A percentile compares a stretch with the other conserved stretches of the same genome.
Conservation (phyloP, 2,797 vertebrate genomes). For the Coilia nasus region DNA sequence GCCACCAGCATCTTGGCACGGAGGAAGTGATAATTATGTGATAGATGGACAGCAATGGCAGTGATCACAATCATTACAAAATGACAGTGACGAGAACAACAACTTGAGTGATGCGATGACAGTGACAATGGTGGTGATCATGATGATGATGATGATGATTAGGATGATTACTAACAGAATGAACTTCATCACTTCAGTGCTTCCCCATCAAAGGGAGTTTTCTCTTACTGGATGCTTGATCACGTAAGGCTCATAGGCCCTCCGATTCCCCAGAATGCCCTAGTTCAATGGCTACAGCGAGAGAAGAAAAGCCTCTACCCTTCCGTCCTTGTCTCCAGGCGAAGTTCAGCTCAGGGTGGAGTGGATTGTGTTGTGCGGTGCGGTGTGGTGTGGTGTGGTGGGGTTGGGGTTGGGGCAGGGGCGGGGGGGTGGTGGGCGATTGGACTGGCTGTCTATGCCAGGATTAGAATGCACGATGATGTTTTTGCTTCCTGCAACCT, state of each 20-base stretch:
- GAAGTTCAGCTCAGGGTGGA: background rate
- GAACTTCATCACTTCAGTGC: background rate
- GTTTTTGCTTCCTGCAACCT: slow-evolving; percentile 51
- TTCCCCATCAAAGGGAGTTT: background rate
- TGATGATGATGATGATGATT: background rate
- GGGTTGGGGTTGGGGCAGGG: background rate
- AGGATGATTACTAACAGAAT: background rate
- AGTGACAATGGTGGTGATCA: background rate
- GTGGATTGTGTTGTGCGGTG: background rate
- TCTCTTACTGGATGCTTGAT: background rate
- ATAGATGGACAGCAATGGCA: background rate
- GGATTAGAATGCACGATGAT: slow-evolving; percentile 55
- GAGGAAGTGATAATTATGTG: background rate
- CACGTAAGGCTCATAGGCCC: background rate
- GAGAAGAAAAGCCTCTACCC: background rate
- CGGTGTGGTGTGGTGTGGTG: background rate
- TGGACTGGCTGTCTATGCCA: slow-evolving; percentile 39
- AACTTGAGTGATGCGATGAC: background rate
- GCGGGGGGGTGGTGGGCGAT: background rate
- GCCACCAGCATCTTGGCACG: background rate
- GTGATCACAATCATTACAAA: background rate
- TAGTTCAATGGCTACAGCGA: background rate
- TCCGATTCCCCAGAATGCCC: background rate
- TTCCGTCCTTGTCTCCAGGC: background rate
- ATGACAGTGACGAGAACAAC: background rate